Conservation (phyloP, 92 coral and sea anemone species). For the Phymanthus crucifer region DNA sequence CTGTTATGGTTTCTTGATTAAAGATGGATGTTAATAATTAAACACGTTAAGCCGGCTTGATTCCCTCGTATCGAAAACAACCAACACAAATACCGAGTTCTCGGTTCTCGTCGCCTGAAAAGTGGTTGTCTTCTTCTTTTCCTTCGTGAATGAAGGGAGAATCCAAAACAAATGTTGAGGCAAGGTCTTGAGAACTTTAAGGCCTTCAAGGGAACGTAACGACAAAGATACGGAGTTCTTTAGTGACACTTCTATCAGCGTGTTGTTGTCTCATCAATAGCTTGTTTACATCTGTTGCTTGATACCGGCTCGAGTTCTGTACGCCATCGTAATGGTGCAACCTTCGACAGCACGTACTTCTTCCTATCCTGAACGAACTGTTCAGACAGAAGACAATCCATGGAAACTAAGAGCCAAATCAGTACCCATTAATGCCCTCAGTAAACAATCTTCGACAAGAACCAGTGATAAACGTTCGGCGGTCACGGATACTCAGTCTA, state of each 20-base stretch:
- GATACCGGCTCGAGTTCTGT: not conserved
- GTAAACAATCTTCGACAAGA: conserved; percentile 11
- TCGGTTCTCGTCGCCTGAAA: not conserved
- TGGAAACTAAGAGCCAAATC: conserved; percentile 43
- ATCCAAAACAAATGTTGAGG: not conserved
- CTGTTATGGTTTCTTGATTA: conserved; percentile 25
- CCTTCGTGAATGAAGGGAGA: not conserved
- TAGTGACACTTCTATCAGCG: not conserved
- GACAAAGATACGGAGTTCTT: not conserved
- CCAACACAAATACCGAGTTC: not conserved
- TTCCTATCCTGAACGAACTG: conserved; percentile 1
- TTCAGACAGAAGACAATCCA: not conserved
- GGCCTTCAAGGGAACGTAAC: not conserved
- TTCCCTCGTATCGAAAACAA: conserved; percentile 28
- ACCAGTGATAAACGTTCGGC: conserved; percentile 32
- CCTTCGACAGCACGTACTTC: not conserved
- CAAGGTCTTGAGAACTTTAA: not conserved
- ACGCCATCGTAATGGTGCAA: conserved; percentile 14
- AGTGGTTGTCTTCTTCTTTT: not conserved
- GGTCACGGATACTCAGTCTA: conserved; percentile 23
- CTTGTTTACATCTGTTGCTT: conserved; percentile 12
- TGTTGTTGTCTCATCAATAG: not conserved
- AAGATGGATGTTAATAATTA: conserved; percentile 28
- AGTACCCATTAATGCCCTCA: conserved; percentile 21
- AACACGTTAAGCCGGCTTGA: conserved; percentile 20